Evolutionary conservation across 92 coral and sea anemone species (phyloP), one percentile per base, ranked within the genome.

Genomic region (Paragorgia papillata): DNA sequence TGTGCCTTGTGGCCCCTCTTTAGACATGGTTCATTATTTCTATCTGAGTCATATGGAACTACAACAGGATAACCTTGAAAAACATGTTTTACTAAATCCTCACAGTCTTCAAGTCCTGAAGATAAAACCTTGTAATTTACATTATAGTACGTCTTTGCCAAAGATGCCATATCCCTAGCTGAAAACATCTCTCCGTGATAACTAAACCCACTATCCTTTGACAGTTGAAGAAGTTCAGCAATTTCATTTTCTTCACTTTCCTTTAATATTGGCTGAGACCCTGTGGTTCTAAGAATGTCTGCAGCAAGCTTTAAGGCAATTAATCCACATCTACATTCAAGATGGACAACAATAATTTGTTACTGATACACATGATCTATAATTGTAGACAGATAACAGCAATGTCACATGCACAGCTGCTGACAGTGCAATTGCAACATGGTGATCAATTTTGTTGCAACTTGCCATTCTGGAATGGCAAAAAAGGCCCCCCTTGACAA

Each of bases 1-100:
- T 94, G 98, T 17, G 98, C 92, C 66, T 84, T 88, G 39, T 85
- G 89, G 9, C 98, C 98, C 48, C 75, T 76, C 58, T 75, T 85
- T 51, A 88, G 49, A 57, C 92, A 90, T 29, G 98, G 98, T 46
- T 91, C 91, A 80, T 94, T 90, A 77, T 94, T 94, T 46, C 82
- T 86, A 53, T 85, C 96, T 20, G 93, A 89, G 85, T 94, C 98
- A 88, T 94, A 94, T 0, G 98, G 97, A 14, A 94, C 89, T 54
- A 94, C 80, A 44, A 94, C 63, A 6, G 97, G 93, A 53, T 83
- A 62, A 27, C 98, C 98, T 41, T 51, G 61, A 2, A 62, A 48
- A 31, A 94, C 46, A 83, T 94, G 87, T 2, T 70, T 66, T 35
- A 90, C 15, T 25, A 91, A 33, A 5, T 21, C 25, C 9, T 49